Percentiles rank a stretch among this genome's conserved stretches.
These are phyloP conservation scores for Melinopterus prodromus DNA, from an alignment of 2,888 invertebrate genomes.

Conservation along the genomic window DNA sequence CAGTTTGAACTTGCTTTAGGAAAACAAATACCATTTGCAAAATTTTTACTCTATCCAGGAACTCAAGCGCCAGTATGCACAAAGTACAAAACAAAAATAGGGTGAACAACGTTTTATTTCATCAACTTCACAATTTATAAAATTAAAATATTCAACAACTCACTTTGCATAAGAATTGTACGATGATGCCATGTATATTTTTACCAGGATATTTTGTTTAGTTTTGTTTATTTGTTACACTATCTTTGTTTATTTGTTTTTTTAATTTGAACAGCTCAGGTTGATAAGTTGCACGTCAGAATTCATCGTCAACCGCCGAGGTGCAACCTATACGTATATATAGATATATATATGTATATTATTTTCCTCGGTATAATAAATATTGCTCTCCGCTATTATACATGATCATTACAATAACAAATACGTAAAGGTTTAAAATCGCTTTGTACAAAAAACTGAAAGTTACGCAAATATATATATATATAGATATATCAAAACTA, in stretches of 20 bases:
- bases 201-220: constrained; percentile 6
- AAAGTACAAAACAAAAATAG: constrained; percentile 19
- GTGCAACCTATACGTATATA: constrained; percentile 13
- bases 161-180: constrained; percentile 41
- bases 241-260: constrained; percentile 6
- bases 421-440: neutral
- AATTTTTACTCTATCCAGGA: too few species aligned
- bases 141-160: constrained; percentile 44
- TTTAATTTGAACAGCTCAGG: neutral
- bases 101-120: constrained; percentile 44
- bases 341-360: constrained; percentile 13
- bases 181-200: constrained; percentile 22
- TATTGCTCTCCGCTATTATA: constrained; percentile 16
- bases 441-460: neutral
- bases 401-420: constrained; percentile 4
- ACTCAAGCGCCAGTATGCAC: neutral
- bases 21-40: too few species aligned
- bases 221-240: constrained; percentile 11
- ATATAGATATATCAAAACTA: neutral
- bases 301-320: neutral
- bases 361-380: constrained; percentile 20
- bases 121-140: constrained; percentile 42
- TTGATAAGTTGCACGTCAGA: neutral
- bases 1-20: too few species aligned
- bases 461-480: neutral